Percentiles rank a stretch among this genome's conserved stretches.
Conservation (phyloP, 1,140 invertebrate species). For the Trachymyrmex cornetzi region DNA sequence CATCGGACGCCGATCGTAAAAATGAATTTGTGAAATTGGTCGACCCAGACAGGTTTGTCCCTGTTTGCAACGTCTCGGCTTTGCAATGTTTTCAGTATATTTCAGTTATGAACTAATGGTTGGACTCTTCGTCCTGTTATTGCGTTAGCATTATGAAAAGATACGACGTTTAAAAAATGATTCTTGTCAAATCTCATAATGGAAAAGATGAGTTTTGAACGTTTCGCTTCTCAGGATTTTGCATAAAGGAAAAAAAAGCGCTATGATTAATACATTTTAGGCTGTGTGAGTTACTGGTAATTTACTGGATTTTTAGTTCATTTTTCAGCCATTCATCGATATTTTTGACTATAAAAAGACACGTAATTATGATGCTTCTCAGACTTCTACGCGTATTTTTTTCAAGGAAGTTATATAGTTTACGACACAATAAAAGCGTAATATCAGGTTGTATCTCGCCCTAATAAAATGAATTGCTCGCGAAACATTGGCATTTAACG, state of each 20-base stretch:
- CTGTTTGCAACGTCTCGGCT: not conserved
- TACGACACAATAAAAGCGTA: too few relatives aligned
- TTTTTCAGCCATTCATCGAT: too few relatives aligned
- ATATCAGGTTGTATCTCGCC: too few relatives aligned
- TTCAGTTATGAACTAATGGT: not conserved
- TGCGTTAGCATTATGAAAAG: not conserved
- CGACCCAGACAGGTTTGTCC: constrained; percentile 50
- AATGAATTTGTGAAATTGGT: constrained; percentile 32
- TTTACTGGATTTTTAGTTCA: too few relatives aligned
- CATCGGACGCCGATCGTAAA: constrained; percentile 46
- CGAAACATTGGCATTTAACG: too few relatives aligned
- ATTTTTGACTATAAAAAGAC: too few relatives aligned
- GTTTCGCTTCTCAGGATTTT: not conserved
- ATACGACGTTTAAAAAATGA: not conserved
- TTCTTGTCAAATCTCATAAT: too few relatives aligned
- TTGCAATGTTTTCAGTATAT: not conserved
- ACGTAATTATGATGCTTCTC: too few relatives aligned
- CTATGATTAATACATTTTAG: not conserved
- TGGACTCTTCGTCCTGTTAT: not conserved
- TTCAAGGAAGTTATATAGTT: too few relatives aligned
- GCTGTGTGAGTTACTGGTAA: not conserved
- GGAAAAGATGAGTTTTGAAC: not conserved
- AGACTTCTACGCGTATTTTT: too few relatives aligned
- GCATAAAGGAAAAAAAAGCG: not conserved
- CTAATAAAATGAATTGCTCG: too few relatives aligned